These are phyloP conservation scores for Cancer borealis DNA, from an alignment of 2,888 invertebrate species.

Conservation along the genomic window DNA sequence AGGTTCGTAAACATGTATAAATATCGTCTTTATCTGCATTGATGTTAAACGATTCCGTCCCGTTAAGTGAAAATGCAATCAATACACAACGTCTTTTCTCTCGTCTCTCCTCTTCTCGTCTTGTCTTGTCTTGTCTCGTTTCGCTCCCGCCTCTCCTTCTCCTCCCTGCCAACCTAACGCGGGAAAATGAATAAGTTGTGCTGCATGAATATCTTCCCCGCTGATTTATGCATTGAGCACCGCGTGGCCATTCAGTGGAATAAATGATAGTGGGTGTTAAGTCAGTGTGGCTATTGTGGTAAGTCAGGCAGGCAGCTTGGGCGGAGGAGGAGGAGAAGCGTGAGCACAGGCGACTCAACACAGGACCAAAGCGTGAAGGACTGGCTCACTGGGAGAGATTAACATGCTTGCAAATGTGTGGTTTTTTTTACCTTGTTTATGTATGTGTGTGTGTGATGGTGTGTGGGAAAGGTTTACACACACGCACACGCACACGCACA, in stretches of 20 bases:
- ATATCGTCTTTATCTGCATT: background rate
- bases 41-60: background rate
- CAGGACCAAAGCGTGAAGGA: background rate
- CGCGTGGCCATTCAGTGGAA: background rate
- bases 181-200: background rate
- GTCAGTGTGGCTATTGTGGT: background rate
- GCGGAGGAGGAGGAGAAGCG: background rate
- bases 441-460: background rate
- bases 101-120: no score
- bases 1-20: background rate
- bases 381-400: background rate
- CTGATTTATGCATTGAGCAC: background rate
- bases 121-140: background rate
- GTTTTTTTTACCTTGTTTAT: background rate
- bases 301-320: background rate
- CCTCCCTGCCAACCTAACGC: background rate
- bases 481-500: background rate
- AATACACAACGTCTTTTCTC: no score
- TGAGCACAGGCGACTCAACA: background rate
- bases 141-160: no score
- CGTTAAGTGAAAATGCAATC: background rate
- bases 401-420: background rate
- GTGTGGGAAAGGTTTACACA: background rate
- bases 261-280: background rate
- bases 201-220: background rate